Evolutionary conservation across 2,797 vertebrate genomes (phyloP).

Genomic region (Sternotherus odoratus): DNA sequence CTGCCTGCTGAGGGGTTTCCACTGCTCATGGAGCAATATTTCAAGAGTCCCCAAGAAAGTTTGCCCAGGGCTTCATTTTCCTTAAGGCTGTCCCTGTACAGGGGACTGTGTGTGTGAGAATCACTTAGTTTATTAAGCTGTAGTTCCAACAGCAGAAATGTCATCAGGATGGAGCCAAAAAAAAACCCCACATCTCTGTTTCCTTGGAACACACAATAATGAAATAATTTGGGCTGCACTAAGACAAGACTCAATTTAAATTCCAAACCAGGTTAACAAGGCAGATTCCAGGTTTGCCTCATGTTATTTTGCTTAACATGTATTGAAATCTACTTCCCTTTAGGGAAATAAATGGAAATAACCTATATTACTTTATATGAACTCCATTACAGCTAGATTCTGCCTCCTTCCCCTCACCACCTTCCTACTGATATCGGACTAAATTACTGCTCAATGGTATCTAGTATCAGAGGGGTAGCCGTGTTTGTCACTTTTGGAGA

Average conservation of each 20-base stretch:
- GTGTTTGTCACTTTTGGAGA: too few species aligned
- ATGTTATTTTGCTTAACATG: not conserved
- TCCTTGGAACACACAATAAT: not conserved
- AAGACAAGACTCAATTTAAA: conserved; percentile 1
- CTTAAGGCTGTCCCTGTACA: too few species aligned
- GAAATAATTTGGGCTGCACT: not conserved
- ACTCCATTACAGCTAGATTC: not conserved
- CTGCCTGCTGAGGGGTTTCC: too few species aligned
- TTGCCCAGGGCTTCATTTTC: too few species aligned
- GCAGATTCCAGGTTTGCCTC: not conserved
- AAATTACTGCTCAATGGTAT: not conserved
- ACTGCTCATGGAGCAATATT: too few species aligned
- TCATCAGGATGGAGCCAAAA: not conserved
- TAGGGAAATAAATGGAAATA: not conserved
- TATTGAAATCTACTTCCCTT: not conserved
- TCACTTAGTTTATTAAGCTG: not conserved
- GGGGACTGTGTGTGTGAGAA: not conserved
- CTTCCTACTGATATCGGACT: not conserved
- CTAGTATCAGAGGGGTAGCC: too few species aligned
- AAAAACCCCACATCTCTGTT: not conserved
- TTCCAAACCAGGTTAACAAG: conserved; percentile 15
- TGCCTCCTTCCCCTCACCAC: not conserved
- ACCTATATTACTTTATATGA: not conserved
- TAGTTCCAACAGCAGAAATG: not conserved
- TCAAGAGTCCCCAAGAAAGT: too few species aligned